A percentile compares a stretch with the other conserved stretches of the same genome.
Evolutionary conservation across 53 echinoderm and acorn worm species (phyloP).

Genomic region (Pentamera pediparva): DNA sequence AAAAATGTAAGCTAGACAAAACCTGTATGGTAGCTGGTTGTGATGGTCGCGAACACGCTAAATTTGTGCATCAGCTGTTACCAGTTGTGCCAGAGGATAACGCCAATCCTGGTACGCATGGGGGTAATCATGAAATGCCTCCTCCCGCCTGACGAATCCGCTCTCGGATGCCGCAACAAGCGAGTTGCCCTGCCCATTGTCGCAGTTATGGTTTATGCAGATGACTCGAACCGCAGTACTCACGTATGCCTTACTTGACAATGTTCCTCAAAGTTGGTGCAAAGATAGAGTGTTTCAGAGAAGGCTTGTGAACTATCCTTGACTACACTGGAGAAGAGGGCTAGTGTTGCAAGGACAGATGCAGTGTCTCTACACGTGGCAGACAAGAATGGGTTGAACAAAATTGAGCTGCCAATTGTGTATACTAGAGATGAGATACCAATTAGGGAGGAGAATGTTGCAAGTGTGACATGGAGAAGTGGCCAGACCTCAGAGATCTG

Average conservation of each 20-base stretch:
- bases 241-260: constrained; percentile 17
- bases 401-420: constrained; percentile 25
- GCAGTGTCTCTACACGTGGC: constrained; percentile 24
- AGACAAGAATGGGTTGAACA: neutral
- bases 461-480: constrained; percentile 14
- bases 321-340: neutral
- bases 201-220: neutral
- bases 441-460: constrained; percentile 11
- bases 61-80: too few species aligned
- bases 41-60: too few species aligned
- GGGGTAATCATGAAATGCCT: too few species aligned
- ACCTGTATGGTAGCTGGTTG: neutral
- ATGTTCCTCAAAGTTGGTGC: constrained; percentile 2
- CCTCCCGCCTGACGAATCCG: neutral
- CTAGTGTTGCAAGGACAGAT: neutral
- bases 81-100: too few species aligned
- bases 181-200: constrained; percentile 34
- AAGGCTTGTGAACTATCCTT: neutral
- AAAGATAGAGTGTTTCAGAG: neutral
- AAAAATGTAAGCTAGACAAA: too few species aligned
- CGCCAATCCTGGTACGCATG: too few species aligned
- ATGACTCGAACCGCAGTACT: neutral
- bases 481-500: constrained; percentile 30
- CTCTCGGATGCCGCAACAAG: neutral
- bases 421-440: constrained; percentile 25